Evolutionary conservation across 2,888 invertebrate species (phyloP), one percentile per base, ranked within the genome.

Genomic region (Protula sp.): DNA sequence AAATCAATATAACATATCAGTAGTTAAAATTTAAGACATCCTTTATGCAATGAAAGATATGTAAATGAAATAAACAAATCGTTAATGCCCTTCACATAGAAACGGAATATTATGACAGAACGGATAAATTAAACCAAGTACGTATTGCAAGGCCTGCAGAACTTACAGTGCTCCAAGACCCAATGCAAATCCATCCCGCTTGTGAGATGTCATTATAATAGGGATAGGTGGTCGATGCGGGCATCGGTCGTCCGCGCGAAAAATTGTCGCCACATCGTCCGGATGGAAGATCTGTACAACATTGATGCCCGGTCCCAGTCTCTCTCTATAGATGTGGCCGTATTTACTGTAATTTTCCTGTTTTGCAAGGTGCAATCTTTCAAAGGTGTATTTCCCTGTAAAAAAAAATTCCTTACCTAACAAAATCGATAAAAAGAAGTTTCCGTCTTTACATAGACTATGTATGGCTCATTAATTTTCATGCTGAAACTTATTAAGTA

Each of bases 301-400:
- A 2, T 29, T 50, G 38, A 64, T 54, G 0, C 60, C 66, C 26
- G 82, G 73, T 14, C 79, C 75, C 53, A 84, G 66, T 57, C 72
- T 75, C 58, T 74, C 74, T 31, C 66, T 60, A 53, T 70, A 67
- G 14, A 74, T 66, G 1, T 55, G 30, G 0, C 74, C 74, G 54
- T 71, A 73, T 30, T 28, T 3, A 2, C n/a, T 29, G 28, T 47
- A 38, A 55, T 66, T 62, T 30, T 58, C 60, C n/a, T 29, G 31
- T 45, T 67, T 67, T 4, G 67, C 67, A 47, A 58, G 5, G 47
- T 66, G 58, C 47, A 64, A 24, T 22, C 60, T 38, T 22, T 67
- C 67, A 58, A 64, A 67, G 19, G 27, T 53, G 54, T 54, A 62
- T 28, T 47, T 45, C 9, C 66, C 66, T 65, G 54, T n/a, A 55